phyloP scores from a whole-genome alignment of 2,888 invertebrate species.

The Abrostola tripartita region DNA sequence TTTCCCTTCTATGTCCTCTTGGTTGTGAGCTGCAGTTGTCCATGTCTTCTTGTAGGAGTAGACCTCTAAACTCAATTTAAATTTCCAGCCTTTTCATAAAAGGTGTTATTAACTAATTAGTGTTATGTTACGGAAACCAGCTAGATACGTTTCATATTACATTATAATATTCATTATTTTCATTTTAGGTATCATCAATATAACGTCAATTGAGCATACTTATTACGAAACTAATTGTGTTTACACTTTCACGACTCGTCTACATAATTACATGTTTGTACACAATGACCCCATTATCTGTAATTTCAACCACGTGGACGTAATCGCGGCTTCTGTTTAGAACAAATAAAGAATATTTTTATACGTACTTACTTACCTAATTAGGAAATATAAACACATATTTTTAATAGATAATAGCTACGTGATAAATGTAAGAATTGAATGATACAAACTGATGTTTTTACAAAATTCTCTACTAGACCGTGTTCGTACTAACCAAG shows the following conservation, averaged over 20 bases:
- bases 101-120: slow-evolving; percentile 12
- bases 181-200: slow-evolving; percentile 11
- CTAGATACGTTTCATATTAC: slow-evolving; percentile 27
- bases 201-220: slow-evolving; percentile 4
- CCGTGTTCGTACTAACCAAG: not conserved
- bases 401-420: not conserved
- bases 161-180: slow-evolving; percentile 18
- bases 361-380: not conserved
- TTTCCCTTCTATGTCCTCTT: too few relatives aligned
- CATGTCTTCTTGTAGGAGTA: too few relatives aligned
- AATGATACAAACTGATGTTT: not conserved
- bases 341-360: not conserved
- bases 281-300: slow-evolving; percentile 11
- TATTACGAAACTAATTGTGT: slow-evolving; percentile 10
- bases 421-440: not conserved
- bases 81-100: too few relatives aligned
- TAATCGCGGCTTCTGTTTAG: not conserved
- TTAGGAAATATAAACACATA: not conserved
- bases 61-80: too few relatives aligned
- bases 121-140: slow-evolving; percentile 15
- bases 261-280: slow-evolving; percentile 3
- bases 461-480: not conserved
- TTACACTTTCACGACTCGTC: slow-evolving; percentile 26
- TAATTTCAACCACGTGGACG: not conserved
- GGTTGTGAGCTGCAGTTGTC: too few relatives aligned